phyloP scores from a whole-genome alignment of 2,113 vertebrate genomes.

The Montifringilla adamsi region DNA sequence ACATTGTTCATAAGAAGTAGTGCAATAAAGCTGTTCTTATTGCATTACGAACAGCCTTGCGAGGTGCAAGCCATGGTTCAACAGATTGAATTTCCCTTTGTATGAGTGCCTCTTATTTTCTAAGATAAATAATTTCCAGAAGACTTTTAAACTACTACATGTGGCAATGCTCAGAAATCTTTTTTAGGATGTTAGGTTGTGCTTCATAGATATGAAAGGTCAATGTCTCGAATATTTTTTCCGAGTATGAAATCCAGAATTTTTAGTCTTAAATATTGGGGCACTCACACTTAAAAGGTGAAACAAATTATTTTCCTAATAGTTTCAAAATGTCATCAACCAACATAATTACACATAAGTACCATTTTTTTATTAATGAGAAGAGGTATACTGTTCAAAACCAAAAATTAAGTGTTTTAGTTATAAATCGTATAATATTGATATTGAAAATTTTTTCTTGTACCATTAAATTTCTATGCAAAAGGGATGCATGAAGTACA shows the following conservation, averaged over 20 bases:
- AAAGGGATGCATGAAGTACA: not conserved
- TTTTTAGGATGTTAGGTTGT: not conserved
- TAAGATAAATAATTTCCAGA: not conserved
- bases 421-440: not conserved
- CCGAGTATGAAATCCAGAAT: not conserved
- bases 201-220: not conserved
- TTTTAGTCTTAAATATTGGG: not conserved
- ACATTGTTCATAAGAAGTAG: not conserved
- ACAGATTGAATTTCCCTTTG: not conserved
- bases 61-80: not conserved
- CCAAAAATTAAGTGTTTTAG: not conserved
- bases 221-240: not conserved
- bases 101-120: not conserved
- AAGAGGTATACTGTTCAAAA: not conserved
- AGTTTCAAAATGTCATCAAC: not conserved
- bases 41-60: not conserved
- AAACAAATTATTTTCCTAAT: not conserved
- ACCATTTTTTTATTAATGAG: not conserved
- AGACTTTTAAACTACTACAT: not conserved
- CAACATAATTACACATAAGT: not conserved
- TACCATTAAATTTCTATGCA: not conserved
- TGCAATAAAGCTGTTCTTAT: not conserved
- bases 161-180: fast-evolving
- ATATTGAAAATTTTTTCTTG: not conserved
- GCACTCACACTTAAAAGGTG: not conserved